Percentiles rank a stretch among this genome's conserved stretches.
Conservation (phyloP, 1,140 invertebrate species). For the Helicoverpa armigera region DNA sequence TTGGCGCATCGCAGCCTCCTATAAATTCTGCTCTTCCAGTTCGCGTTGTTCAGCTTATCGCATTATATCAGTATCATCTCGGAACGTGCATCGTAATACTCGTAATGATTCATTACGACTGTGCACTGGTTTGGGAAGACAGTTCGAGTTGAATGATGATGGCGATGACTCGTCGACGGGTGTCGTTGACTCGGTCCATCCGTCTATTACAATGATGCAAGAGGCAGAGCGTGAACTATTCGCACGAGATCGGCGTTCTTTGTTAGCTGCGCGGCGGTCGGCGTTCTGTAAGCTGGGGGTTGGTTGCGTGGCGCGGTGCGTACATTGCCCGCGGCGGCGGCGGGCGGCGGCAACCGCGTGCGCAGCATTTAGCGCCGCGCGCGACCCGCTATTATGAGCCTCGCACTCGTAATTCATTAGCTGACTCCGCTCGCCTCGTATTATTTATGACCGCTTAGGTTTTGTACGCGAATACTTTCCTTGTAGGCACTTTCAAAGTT, state of each 20-base stretch:
- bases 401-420: conserved; percentile 82
- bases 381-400: conserved; percentile 69
- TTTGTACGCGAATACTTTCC: conserved; percentile 72
- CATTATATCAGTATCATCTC: conserved; percentile 48
- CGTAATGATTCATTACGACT: conserved; percentile 48
- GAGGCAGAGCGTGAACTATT: conserved; percentile 70
- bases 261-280: conserved; percentile 40
- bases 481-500: conserved; percentile 65
- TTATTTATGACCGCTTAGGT: conserved; percentile 82
- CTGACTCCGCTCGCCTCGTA: conserved; percentile 72
- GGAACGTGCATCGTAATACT: conserved; percentile 39
- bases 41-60: conserved; percentile 50
- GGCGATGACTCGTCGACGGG: conserved; percentile 66
- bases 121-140: conserved; percentile 43
- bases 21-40: conserved; percentile 55
- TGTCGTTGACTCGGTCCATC: conserved; percentile 69
- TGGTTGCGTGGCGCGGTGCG: conserved; percentile 31
- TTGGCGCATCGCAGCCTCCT: conserved; percentile 63
- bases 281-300: conserved; percentile 30
- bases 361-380: conserved; percentile 53
- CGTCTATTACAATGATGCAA: conserved; percentile 72
- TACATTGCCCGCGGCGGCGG: conserved; percentile 52
- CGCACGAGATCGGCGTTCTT: conserved; percentile 61
- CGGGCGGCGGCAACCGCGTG: conserved; percentile 48
- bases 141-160: conserved; percentile 61